Base-by-base conservation (phyloP, 92 coral and sea anemone species). In the Nematostella vectensis region DNA sequence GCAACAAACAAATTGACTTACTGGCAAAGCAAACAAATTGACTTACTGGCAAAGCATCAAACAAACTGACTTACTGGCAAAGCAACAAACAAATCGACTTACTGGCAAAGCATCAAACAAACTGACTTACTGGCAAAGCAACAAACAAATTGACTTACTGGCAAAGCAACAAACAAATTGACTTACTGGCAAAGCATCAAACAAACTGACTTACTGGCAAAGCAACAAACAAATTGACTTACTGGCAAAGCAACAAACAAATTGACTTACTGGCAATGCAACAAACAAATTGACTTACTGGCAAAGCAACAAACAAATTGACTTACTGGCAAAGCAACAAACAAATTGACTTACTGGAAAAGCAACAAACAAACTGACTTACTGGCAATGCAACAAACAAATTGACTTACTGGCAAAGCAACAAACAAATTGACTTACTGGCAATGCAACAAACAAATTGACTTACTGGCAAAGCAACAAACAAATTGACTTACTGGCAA, bases 61-160 rank as follows among this genome's bases (percentile, higher is more conserved):
- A n/a, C n/a, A n/a, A n/a, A n/a, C n/a, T n/a, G n/a, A 57, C 78
- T 47, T 61, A 89, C 97, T 61, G 97, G 97, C 30, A 89, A 68
- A 15, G 82, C 80, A 6, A 89, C 76, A 55, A 89, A 69, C 55
- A n/a, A n/a, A n/a, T n/a, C n/a, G n/a, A 57, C 78, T 47, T 61
- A 89, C 97, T 61, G 97, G 97, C 30, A 89, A 68, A 15, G 82
- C 80, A 6, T 85, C 76, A 55, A 89, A 69, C 55, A n/a, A n/a
- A n/a, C n/a, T n/a, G n/a, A 57, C 78, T 47, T 61, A 89, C 97
- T 61, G 97, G 97, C 30, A 89, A 68, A 15, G 82, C 80, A 6
- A 89, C 76, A 55, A 89, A 69, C 55, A n/a, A n/a, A n/a, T n/a
- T n/a, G n/a, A 57, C 78, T 47, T 61, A 89, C 97, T 61, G 97